Evolutionary conservation across 2,888 invertebrate species (phyloP).

Genomic region (Osedax frankpressi): DNA sequence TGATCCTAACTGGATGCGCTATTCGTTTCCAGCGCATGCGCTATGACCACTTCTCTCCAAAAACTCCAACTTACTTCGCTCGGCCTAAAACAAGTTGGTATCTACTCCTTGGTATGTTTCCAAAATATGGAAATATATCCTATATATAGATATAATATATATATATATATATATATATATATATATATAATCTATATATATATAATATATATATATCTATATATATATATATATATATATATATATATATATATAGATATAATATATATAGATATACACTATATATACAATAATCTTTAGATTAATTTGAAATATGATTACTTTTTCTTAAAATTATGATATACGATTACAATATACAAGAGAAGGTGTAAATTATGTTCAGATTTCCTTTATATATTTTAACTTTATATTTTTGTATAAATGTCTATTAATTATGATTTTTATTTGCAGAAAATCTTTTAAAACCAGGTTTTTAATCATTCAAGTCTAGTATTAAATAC

Average conservation of each 20-base stretch:
- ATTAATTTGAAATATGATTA: not conserved
- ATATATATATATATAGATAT: not conserved
- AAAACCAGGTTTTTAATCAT: too few species aligned
- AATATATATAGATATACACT: not conserved
- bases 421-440: too few species aligned
- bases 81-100: slow-evolving; percentile 29
- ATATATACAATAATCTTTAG: not conserved
- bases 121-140: not conserved
- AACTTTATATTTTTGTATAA: too few species aligned
- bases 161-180: not conserved
- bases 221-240: not conserved
- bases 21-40: slow-evolving; percentile 38
- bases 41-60: slow-evolving; percentile 42
- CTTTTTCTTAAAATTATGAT: too few species aligned
- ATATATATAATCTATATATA: not conserved
- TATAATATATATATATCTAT: not conserved
- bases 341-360: too few species aligned
- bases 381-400: too few species aligned
- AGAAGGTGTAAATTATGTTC: too few species aligned
- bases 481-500: too few species aligned
- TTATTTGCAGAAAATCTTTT: too few species aligned
- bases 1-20: slow-evolving; percentile 41
- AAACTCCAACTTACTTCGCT: slow-evolving; percentile 34
- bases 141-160: not conserved
- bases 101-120: not conserved